These are phyloP conservation scores for Gymnocephalus cernua DNA, from an alignment of 2,113 vertebrate species.

Conservation along the genomic window DNA sequence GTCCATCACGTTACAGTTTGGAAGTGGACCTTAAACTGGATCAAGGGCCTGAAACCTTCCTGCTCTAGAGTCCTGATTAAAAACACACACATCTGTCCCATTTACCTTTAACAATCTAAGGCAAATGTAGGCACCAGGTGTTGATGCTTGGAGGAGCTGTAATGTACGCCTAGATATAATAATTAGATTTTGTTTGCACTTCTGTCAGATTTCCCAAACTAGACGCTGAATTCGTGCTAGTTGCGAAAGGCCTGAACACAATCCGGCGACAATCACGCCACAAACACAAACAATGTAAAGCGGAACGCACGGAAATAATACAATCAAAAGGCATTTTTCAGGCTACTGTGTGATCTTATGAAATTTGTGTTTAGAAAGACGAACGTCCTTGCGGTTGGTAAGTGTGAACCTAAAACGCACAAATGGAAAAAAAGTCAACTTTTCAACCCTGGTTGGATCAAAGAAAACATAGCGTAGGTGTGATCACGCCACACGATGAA, in stretches of 20 bases:
- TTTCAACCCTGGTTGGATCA: neutral
- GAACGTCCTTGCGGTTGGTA: neutral
- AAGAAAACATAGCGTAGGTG: conserved; percentile 15
- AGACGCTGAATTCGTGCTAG: neutral
- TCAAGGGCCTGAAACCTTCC: neutral
- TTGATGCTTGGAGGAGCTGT: neutral
- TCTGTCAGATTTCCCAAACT: neutral
- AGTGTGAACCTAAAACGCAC: neutral
- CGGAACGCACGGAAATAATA: neutral
- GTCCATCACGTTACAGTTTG: neutral
- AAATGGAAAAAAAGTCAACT: neutral
- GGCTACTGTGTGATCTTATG: neutral
- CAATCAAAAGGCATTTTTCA: neutral
- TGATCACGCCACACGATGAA: neutral
- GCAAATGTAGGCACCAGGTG: neutral
- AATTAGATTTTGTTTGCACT: neutral
- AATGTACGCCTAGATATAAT: neutral
- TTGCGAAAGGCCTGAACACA: neutral
- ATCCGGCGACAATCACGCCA: neutral
- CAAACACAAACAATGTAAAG: neutral
- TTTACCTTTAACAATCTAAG: too few species aligned
- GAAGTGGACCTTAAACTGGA: neutral
- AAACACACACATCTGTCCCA: too few species aligned
- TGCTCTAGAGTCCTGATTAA: neutral
- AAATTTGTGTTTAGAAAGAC: neutral